Evolutionary conservation across 92 coral and sea anemone species (phyloP).

Genomic region (Metridium senile): DNA sequence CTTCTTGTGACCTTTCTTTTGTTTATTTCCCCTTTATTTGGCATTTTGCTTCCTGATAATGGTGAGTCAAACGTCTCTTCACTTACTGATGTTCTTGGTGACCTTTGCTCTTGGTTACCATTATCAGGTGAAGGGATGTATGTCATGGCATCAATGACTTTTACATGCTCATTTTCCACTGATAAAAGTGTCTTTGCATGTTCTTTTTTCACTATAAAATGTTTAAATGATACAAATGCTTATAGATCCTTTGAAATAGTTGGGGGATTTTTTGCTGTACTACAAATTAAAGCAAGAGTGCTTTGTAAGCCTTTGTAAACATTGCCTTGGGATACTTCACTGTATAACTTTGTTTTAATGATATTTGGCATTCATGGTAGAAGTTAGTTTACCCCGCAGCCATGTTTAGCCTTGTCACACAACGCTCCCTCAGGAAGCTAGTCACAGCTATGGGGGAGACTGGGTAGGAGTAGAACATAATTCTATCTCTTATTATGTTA

Average conservation of each 20-base stretch:
- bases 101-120: constrained; percentile 1
- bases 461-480: no score
- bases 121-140: constrained; percentile 84
- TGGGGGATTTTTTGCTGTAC: no score
- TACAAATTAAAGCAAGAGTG: no score
- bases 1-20: constrained; percentile 70
- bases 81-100: constrained; percentile 12
- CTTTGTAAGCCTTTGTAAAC: no score
- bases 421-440: no score
- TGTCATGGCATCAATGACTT: constrained; percentile 88
- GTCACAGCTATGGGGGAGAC: no score
- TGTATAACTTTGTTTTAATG: no score
- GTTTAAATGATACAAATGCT: background rate
- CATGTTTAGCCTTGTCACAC: no score
- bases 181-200: constrained; percentile 70
- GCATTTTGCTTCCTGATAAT: constrained; percentile 9
- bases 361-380: no score
- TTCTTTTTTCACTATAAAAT: constrained; percentile 66
- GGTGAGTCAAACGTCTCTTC: constrained; percentile 57
- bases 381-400: no score
- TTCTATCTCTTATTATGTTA: no score
- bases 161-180: constrained; percentile 85
- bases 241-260: background rate
- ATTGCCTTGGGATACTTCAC: no score
- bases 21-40: constrained; percentile 24